phyloP scores from a whole-genome alignment of 1,140 invertebrate genomes.

The Musca vetustissima region DNA sequence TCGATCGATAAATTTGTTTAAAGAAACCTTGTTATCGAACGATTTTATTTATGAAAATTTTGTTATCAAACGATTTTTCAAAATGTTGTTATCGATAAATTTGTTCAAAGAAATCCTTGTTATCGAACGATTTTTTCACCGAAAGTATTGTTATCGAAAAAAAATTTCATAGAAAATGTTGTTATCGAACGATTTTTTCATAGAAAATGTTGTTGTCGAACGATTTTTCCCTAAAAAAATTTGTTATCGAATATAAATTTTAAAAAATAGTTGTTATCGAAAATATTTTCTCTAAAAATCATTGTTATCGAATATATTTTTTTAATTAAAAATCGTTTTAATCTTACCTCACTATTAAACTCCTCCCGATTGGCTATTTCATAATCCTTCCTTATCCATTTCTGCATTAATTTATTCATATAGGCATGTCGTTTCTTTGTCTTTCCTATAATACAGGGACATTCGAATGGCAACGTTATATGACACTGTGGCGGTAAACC shows the following conservation, averaged over 20 bases:
- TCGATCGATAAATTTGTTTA: no score
- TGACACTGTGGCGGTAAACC: conserved; percentile 53
- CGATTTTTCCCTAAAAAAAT: not conserved
- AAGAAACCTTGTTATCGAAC: no score
- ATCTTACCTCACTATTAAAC: conserved; percentile 55
- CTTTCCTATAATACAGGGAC: conserved; percentile 61
- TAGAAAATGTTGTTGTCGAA: not conserved
- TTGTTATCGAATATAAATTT: not conserved
- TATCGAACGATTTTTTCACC: no score
- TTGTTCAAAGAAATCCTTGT: no score
- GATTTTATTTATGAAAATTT: no score
- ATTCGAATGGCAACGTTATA: conserved; percentile 55
- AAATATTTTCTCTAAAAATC: not conserved
- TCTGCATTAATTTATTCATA: conserved; percentile 50
- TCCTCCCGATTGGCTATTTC: conserved; percentile 53
- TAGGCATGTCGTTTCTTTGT: conserved; percentile 36
- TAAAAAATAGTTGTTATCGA: not conserved
- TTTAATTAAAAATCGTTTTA: no score
- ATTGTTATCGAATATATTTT: no score
- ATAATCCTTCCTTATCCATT: conserved; percentile 56
- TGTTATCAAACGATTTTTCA: no score
- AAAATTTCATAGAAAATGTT: no score
- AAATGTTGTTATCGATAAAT: no score
- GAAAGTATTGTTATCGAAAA: no score
- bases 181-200: no score